phyloP scores from a whole-genome alignment of 2,113 vertebrate species.

The Oreochromis niloticus region DNA sequence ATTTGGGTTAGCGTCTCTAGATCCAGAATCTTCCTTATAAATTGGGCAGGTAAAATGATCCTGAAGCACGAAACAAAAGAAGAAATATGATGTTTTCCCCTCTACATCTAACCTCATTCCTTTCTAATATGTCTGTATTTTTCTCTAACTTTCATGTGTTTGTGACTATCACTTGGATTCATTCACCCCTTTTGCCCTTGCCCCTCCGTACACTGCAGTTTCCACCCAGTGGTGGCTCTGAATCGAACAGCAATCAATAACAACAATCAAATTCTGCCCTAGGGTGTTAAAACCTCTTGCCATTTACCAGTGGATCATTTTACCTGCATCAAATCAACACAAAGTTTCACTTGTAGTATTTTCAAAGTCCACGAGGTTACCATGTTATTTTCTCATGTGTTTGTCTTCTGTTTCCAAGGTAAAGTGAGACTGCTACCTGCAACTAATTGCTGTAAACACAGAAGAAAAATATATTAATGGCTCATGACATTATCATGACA shows the following conservation, averaged over 20 bases:
- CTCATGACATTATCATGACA: not conserved
- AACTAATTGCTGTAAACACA: not conserved
- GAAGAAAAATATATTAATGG: not conserved
- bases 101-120: not conserved
- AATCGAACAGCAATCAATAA: constrained; percentile 56
- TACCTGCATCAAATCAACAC: constrained; percentile 24
- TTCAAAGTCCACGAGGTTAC: constrained; percentile 1
- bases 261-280: constrained; percentile 51
- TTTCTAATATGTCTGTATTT: not conserved
- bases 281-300: constrained; percentile 40
- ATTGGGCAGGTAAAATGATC: not conserved
- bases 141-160: not conserved
- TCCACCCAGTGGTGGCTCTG: constrained; percentile 21
- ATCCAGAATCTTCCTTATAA: not conserved
- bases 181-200: constrained; percentile 6
- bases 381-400: not conserved
- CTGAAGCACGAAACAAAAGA: not conserved
- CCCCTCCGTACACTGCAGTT: constrained; percentile 3
- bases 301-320: constrained; percentile 40
- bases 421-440: constrained; percentile 27
- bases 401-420: not conserved
- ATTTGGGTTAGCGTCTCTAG: not conserved
- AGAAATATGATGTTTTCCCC: not conserved
- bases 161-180: not conserved
- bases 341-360: not conserved